Evolutionary conservation across 1,140 invertebrate genomes (phyloP).

Genomic region (Drosophila busckii): DNA sequence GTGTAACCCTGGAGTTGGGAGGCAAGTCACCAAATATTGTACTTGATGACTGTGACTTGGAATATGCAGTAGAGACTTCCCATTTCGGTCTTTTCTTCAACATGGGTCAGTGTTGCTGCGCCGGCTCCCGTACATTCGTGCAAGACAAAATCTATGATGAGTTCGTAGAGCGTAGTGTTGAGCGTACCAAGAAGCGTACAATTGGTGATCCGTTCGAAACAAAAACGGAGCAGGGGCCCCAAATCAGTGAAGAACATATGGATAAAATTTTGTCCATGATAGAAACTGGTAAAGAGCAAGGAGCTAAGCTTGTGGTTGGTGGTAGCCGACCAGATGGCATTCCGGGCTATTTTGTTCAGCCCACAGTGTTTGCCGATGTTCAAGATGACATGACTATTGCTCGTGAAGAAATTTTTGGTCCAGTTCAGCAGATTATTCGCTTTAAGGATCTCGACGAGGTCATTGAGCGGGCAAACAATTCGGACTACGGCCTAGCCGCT

Average conservation of each 20-base stretch:
- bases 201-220: conserved; percentile 90
- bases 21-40: background rate
- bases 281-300: conserved; percentile 85
- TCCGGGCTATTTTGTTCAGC: conserved; percentile 88
- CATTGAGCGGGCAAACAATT: conserved; percentile 90
- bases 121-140: conserved; percentile 92
- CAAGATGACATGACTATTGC: conserved; percentile 90
- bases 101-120: conserved; percentile 92
- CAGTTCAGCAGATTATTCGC: conserved; percentile 92
- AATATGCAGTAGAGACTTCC: background rate
- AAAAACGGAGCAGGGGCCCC: conserved; percentile 87
- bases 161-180: conserved; percentile 86
- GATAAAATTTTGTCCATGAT: conserved; percentile 85
- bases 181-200: conserved; percentile 83
- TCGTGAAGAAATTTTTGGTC: conserved; percentile 93
- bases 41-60: background rate
- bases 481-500: conserved; percentile 91
- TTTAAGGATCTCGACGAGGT: conserved; percentile 92
- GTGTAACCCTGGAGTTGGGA: background rate
- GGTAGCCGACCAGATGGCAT: conserved; percentile 82
- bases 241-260: conserved; percentile 85
- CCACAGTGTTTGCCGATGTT: conserved; percentile 90
- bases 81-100: conserved; percentile 83
- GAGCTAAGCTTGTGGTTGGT: conserved; percentile 85
- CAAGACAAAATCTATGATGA: conserved; percentile 91